Evolutionary conservation across 1,140 invertebrate species (phyloP).

Genomic region (Papilio dardanus): DNA sequence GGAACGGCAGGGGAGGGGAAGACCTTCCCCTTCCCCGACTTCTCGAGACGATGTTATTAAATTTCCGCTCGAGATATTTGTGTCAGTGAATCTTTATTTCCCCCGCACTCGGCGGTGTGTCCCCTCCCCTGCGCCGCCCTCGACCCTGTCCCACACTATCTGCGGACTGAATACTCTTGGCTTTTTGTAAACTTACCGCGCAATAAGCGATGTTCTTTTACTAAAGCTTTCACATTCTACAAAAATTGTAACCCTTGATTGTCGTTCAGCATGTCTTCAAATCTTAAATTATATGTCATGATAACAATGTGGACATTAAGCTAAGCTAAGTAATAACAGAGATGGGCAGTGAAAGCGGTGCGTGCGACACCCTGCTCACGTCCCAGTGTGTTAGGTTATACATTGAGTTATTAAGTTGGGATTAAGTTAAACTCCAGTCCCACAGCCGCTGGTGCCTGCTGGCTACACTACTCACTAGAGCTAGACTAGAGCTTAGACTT

Average conservation of each 20-base stretch:
- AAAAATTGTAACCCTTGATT: not conserved
- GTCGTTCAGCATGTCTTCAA: not conserved
- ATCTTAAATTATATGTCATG: not conserved
- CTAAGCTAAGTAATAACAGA: not conserved
- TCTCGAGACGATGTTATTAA: conserved; percentile 19
- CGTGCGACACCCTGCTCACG: not conserved
- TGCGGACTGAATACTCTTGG: not conserved
- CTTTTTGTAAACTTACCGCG: not conserved
- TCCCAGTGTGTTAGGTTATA: not conserved
- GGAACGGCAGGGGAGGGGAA: conserved; percentile 5
- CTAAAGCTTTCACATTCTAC: not conserved
- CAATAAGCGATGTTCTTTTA: not conserved
- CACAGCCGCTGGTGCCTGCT: no score
- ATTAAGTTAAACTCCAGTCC: not conserved
- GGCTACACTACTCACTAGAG: no score
- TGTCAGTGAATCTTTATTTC: conserved; percentile 27
- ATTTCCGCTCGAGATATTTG: conserved; percentile 24
- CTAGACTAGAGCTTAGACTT: not conserved
- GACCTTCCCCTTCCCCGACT: not conserved
- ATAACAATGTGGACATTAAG: not conserved
- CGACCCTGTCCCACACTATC: not conserved
- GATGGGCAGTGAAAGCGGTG: not conserved
- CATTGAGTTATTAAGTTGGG: not conserved
- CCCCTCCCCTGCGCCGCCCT: not conserved
- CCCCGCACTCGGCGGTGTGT: conserved; percentile 1